phyloP scores from a whole-genome alignment of 2,797 vertebrate genomes.

The Sternotherus odoratus region DNA sequence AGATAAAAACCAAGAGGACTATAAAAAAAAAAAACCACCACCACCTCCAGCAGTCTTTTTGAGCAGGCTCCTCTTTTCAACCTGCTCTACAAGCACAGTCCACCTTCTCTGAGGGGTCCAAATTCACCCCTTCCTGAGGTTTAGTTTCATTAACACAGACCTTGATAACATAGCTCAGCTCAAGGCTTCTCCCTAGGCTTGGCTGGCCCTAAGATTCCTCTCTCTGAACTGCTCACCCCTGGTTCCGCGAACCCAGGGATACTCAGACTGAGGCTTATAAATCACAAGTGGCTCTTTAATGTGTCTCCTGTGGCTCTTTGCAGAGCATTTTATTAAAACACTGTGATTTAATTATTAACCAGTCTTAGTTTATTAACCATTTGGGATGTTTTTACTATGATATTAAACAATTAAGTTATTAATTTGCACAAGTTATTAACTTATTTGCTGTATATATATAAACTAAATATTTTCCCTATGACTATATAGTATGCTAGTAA shows the following conservation, averaged over 20 bases:
- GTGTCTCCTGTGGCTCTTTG: too few relatives aligned
- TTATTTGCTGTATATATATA: too few relatives aligned
- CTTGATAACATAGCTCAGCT: neutral
- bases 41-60: neutral
- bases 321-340: too few relatives aligned
- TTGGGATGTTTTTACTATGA: too few relatives aligned
- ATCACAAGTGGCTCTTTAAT: too few relatives aligned
- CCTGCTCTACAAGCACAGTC: neutral
- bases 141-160: neutral
- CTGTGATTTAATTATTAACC: too few relatives aligned
- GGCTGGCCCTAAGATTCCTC: neutral
- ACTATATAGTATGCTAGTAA: too few relatives aligned
- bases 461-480: too few relatives aligned
- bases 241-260: neutral
- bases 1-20: neutral
- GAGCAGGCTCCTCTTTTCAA: accelerated
- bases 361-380: too few relatives aligned
- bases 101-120: accelerated
- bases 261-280: neutral
- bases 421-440: too few relatives aligned
- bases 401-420: too few relatives aligned
- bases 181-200: neutral
- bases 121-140: neutral
- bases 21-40: neutral
- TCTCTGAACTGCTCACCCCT: neutral